Evolutionary conservation across 2,888 invertebrate genomes (phyloP).

Genomic region (Brassicogethes aeneus): DNA sequence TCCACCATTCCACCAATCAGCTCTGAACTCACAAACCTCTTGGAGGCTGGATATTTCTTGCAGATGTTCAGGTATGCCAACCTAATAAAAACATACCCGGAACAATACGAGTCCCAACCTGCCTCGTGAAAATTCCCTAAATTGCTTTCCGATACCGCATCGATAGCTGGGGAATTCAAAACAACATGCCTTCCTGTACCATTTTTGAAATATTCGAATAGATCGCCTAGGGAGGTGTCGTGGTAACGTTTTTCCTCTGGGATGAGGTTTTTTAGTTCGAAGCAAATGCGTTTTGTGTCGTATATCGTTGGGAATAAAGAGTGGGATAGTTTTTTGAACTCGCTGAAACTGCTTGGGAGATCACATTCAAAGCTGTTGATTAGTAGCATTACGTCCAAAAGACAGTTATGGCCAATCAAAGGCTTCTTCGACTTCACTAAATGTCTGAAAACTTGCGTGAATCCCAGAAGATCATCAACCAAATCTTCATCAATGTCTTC

Average conservation of each 20-base stretch:
- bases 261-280: constrained; percentile 39
- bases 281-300: constrained; percentile 66
- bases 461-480: constrained; percentile 50
- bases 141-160: constrained; percentile 21
- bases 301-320: constrained; percentile 56
- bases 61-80: constrained; percentile 53
- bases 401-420: constrained; percentile 66
- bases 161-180: constrained; percentile 38
- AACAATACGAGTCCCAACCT: constrained; percentile 75
- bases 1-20: constrained; percentile 42
- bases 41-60: constrained; percentile 42
- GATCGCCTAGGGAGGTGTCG: constrained; percentile 45
- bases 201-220: constrained; percentile 53
- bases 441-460: constrained; percentile 55
- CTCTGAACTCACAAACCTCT: constrained; percentile 45
- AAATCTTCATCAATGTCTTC: constrained; percentile 44
- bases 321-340: constrained; percentile 56
- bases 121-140: constrained; percentile 55
- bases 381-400: constrained; percentile 60
- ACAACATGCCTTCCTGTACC: constrained; percentile 37
- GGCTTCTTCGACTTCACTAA: constrained; percentile 56
- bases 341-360: constrained; percentile 53
- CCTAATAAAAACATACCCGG: constrained; percentile 63
- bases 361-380: constrained; percentile 64
- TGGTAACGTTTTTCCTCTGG: constrained; percentile 35